Percentiles rank a stretch among this genome's conserved stretches.
Evolutionary conservation across 2,113 vertebrate genomes (phyloP).

Genomic region (Pampusana beccarii): DNA sequence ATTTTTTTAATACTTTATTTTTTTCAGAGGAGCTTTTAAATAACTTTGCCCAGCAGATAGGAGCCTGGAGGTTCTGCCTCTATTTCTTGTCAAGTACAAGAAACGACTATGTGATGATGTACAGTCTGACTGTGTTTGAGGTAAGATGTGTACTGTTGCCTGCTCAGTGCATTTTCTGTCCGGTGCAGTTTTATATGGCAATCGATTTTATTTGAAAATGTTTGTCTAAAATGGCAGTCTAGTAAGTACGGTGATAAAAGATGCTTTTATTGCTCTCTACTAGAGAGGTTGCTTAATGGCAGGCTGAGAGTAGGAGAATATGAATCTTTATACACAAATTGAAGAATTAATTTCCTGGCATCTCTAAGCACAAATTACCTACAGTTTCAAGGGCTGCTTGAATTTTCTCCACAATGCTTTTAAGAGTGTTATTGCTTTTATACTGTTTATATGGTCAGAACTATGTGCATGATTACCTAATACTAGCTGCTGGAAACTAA

Average conservation of each 20-base stretch:
- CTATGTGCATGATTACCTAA: background rate
- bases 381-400: background rate
- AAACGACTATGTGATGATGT: conserved; percentile 99
- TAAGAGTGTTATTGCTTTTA: conserved; percentile 19
- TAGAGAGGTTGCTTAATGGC: conserved; percentile 36
- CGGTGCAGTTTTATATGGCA: background rate
- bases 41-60: conserved; percentile 98
- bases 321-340: conserved; percentile 23
- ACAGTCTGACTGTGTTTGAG: conserved; percentile 99
- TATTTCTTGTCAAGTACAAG: conserved; percentile 97
- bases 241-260: background rate
- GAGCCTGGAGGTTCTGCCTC: conserved; percentile 96
- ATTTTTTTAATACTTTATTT: conserved; percentile 31
- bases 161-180: background rate
- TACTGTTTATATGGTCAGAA: background rate
- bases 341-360: conserved; percentile 53
- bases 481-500: background rate
- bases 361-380: conserved; percentile 5
- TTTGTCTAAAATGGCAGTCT: background rate
- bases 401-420: conserved; percentile 24
- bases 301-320: background rate
- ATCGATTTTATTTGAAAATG: background rate
- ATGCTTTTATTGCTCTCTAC: conserved; percentile 41
- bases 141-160: conserved; percentile 74
- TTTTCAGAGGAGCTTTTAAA: conserved; percentile 95